Evolutionary conservation across 2,113 vertebrate genomes (phyloP).

Genomic region (Murina feae): DNA sequence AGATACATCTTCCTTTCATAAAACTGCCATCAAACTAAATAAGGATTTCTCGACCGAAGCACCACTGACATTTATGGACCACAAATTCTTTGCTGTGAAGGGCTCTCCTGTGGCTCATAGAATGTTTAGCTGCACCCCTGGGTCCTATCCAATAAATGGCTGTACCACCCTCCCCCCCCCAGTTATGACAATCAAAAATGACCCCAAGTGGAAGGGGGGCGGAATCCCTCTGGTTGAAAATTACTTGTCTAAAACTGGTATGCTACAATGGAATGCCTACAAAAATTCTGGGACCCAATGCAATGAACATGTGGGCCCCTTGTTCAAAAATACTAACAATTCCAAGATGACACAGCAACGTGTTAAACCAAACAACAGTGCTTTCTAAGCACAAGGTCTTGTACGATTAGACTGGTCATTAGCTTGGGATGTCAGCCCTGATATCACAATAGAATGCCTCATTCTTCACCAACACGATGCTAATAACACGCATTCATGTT

Average conservation of each 20-base stretch:
- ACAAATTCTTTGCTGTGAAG: background rate
- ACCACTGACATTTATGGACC: background rate
- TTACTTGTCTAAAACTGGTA: background rate
- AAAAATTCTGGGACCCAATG: background rate
- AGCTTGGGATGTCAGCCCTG: background rate
- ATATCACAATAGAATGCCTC: background rate
- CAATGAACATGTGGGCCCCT: background rate
- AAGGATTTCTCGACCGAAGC: background rate
- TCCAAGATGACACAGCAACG: background rate
- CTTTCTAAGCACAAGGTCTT: background rate
- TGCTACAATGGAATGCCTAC: background rate
- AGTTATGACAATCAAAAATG: background rate
- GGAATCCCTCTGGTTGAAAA: background rate
- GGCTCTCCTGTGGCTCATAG: background rate
- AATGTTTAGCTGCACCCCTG: background rate
- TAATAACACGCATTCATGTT: background rate
- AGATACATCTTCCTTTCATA: background rate
- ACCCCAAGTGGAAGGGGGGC: background rate
- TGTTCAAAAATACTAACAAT: constrained; percentile 6
- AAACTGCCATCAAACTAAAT: background rate
- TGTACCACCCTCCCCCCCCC: rapidly evolving
- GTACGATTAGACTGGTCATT: background rate
- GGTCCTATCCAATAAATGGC: background rate
- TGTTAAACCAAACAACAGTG: background rate
- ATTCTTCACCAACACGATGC: background rate